Percentiles rank a stretch among this genome's conserved stretches.
These are phyloP conservation scores for Cololabis saira DNA, from an alignment of 2,113 vertebrate species.

Conservation along the genomic window DNA sequence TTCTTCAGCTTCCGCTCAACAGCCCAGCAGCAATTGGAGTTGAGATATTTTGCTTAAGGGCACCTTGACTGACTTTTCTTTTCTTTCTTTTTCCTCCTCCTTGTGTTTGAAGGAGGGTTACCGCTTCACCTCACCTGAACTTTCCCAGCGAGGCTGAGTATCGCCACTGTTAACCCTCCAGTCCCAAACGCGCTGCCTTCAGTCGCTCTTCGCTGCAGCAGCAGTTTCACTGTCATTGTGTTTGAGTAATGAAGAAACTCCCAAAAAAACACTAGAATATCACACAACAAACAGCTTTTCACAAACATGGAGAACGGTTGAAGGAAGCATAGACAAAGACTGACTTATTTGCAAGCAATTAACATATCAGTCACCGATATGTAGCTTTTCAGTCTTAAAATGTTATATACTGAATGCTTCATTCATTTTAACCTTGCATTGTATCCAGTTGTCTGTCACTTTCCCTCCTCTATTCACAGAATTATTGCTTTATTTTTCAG, in stretches of 20 bases:
- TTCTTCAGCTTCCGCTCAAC: conserved; percentile 34
- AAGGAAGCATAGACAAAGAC: too few species aligned
- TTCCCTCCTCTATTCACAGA: too few species aligned
- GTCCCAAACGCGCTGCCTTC: conserved; percentile 20
- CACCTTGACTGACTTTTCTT: conserved; percentile 44
- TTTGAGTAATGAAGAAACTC: too few species aligned
- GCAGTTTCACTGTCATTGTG: conserved; percentile 11
- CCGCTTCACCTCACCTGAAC: conserved; percentile 15
- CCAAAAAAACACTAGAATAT: neutral
- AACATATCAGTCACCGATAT: too few species aligned
- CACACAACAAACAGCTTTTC: too few species aligned
- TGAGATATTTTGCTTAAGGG: conserved; percentile 59
- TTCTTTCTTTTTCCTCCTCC: neutral
- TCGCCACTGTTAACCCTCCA: conserved; percentile 19
- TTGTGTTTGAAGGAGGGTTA: conserved; percentile 20
- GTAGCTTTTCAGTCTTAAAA: too few species aligned
- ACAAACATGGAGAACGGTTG: too few species aligned
- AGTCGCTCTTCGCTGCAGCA: conserved; percentile 8
- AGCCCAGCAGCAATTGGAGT: conserved; percentile 41
- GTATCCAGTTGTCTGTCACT: too few species aligned
- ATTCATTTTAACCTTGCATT: too few species aligned
- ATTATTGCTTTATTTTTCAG: too few species aligned
- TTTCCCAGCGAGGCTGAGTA: conserved; percentile 1
- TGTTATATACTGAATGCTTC: too few species aligned
- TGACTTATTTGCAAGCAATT: too few species aligned